Base-by-base conservation (phyloP, 2,797 vertebrate species). In the Scolopax rusticola region DNA sequence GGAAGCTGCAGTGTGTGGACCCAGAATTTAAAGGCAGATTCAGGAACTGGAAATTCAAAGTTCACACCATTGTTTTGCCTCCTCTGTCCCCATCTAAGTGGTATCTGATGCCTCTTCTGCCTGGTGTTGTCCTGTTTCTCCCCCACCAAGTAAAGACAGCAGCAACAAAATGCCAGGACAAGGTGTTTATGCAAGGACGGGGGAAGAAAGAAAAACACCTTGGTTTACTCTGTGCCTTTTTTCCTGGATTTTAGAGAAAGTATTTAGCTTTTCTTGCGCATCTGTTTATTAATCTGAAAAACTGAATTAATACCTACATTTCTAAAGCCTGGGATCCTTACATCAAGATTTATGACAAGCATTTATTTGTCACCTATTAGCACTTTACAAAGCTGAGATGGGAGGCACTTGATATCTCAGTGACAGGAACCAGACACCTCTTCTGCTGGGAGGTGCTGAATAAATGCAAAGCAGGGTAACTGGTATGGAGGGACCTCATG, bases 401-500 rank as follows among this genome's bases (percentile, higher is more conserved):
- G 57, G 87, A 84, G 59, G 28, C 2, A 27, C 25, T 61, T 7
- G 10, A 0, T 17, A 12, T 20, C 83, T 64, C 54, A 16, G 28
- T 2, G 13, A 17, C 61, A 60, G 45, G 64, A 83, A 61, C 47
- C 3, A 1, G 32, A 15, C 74, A 7, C 32, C 70, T 57, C 50
- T 48, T n/a, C n/a, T 57, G 70, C 53, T 14, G 45, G 28, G 30
- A 81, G 41, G 40, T 63, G 33, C 41, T 5, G 6, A 8, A 0
- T 13, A 13, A 40, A 60, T 6, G 36, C 54, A 3, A 21, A 68
- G 73, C 51, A 3, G 48, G 14, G 13, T 20, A 11, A 21, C 11
- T 4, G 57, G 18, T 11, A 17, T 2, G 0, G 11, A 23, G 51
- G 36, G 27, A 14, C 50, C 40, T 61, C 28, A 5, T 1, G 4